phyloP scores from a whole-genome alignment of 92 coral and sea anemone genomes.

The Zoanthus sociatus region DNA sequence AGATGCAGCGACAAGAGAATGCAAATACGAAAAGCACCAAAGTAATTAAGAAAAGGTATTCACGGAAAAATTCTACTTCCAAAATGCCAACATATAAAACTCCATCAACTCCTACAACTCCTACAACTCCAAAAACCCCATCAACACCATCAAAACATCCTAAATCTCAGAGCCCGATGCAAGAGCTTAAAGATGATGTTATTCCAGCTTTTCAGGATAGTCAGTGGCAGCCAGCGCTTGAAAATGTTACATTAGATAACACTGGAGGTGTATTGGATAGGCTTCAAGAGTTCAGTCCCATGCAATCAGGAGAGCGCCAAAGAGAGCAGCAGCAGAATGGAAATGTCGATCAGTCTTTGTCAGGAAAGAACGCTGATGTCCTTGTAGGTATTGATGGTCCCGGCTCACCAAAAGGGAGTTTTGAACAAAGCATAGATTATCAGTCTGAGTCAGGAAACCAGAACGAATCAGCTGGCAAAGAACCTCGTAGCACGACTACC shows the following conservation, averaged over 20 bases:
- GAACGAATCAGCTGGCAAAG: conserved; percentile 9
- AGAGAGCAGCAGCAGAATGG: neutral
- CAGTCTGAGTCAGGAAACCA: neutral
- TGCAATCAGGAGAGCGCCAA: neutral
- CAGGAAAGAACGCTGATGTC: conserved; percentile 2
- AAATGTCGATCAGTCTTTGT: conserved; percentile 3
- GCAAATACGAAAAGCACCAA: conserved; percentile 16
- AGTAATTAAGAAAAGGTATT: conserved; percentile 30
- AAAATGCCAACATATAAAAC: conserved; percentile 33
- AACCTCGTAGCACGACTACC: conserved; percentile 26
- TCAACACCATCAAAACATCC: conserved; percentile 35
- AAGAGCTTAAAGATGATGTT: conserved; percentile 18
- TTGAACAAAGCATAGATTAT: conserved; percentile 14
- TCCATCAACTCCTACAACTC: conserved; percentile 49
- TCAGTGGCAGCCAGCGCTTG: conserved; percentile 35
- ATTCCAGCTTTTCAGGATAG: conserved; percentile 3
- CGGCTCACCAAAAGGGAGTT: neutral
- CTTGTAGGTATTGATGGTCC: neutral
- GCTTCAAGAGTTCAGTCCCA: neutral
- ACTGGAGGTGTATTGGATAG: neutral
- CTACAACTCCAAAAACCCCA: conserved; percentile 52
- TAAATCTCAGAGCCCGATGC: conserved; percentile 6
- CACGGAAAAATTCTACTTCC: conserved; percentile 12
- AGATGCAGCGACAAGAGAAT: conserved; percentile 53
- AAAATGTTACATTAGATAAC: conserved; percentile 1